These are phyloP conservation scores for Apis florea DNA, from an alignment of 1,140 invertebrate genomes.

Conservation along the genomic window DNA sequence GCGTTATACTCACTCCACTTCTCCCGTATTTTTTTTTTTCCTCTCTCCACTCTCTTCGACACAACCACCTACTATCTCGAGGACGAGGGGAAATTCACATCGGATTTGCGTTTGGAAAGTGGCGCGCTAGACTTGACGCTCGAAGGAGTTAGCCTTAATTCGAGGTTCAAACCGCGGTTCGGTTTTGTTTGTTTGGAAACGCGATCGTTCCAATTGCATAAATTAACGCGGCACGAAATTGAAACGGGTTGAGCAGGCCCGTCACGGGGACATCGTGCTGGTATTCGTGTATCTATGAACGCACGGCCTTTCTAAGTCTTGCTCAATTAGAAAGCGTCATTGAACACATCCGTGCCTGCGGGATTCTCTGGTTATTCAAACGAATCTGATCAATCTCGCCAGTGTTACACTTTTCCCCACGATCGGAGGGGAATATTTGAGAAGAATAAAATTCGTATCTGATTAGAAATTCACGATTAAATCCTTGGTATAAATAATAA, in stretches of 20 bases:
- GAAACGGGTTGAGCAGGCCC: constrained; percentile 18
- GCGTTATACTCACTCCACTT: not conserved
- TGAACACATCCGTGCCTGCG: constrained; percentile 9
- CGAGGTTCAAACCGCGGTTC: constrained; percentile 5
- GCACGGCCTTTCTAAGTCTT: constrained; percentile 39
- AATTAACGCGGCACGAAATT: constrained; percentile 43
- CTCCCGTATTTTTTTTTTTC: not conserved
- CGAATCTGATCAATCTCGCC: not conserved
- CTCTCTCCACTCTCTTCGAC: not conserved
- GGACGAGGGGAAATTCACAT: not conserved
- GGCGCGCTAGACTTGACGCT: constrained; percentile 13
- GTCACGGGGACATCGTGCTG: not conserved
- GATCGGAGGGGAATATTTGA: too few species aligned
- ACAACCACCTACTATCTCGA: too few species aligned
- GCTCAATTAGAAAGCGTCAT: constrained; percentile 43
- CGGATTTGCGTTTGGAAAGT: constrained; percentile 25
- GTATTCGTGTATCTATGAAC: not conserved
- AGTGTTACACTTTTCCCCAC: not conserved
- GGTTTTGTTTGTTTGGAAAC: constrained; percentile 32
- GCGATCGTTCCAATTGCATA: constrained; percentile 49
- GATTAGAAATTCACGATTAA: too few species aligned
- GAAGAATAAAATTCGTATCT: too few species aligned
- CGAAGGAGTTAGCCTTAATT: constrained; percentile 35
- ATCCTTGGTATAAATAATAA: not conserved
- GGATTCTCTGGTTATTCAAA: constrained; percentile 10